Conservation (phyloP, 2,113 vertebrate species). For the Cervus canadensis region DNA sequence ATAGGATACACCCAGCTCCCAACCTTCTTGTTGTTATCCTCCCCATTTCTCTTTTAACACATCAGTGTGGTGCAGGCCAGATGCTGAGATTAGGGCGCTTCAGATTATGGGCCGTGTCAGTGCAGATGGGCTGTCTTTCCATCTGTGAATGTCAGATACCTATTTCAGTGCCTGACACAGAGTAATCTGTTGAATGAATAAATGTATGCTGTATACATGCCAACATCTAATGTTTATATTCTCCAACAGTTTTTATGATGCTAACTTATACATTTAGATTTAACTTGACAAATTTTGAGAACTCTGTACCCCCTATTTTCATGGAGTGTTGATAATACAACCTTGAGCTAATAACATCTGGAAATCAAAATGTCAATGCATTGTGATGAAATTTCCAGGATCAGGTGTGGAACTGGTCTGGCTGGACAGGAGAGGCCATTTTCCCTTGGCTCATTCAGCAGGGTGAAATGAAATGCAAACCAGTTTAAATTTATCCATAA, state of each 20-base stretch:
- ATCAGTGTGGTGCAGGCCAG: not conserved
- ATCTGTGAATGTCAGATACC: accelerated
- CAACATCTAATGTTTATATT: not conserved
- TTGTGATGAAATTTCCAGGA: not conserved
- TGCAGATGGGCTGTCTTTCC: not conserved
- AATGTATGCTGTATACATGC: not conserved
- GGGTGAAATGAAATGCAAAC: conserved; percentile 13
- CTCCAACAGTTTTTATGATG: not conserved
- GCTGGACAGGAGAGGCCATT: not conserved
- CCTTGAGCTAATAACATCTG: not conserved
- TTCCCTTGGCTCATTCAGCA: not conserved
- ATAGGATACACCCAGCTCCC: not conserved
- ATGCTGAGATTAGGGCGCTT: not conserved
- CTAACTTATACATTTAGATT: not conserved
- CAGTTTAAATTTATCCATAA: not conserved
- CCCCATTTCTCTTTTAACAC: not conserved
- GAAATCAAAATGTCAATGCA: not conserved
- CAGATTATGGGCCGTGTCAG: not conserved
- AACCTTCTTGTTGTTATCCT: not conserved
- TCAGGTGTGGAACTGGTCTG: not conserved
- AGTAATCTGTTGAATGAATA: not conserved
- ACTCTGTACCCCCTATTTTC: not conserved
- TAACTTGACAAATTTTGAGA: not conserved
- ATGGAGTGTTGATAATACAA: not conserved
- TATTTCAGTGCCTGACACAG: not conserved